These are phyloP conservation scores for Meta bourneti DNA, from an alignment of 2,888 invertebrate genomes.

Conservation along the genomic window DNA sequence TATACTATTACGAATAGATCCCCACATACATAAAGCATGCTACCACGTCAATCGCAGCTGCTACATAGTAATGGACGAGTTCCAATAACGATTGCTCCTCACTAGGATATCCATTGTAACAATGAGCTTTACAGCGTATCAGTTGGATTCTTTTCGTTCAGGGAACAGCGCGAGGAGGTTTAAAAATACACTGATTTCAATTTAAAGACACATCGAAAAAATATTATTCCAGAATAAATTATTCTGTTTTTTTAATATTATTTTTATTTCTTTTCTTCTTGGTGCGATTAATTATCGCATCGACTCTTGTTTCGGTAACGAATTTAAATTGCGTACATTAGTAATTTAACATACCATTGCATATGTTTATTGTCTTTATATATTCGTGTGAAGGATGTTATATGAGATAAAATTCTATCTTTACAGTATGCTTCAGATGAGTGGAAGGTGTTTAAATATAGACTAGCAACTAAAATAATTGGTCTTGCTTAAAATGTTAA, in stretches of 20 bases:
- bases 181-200: constrained; percentile 19
- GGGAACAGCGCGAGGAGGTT: neutral
- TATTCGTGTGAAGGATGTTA: too few relatives aligned
- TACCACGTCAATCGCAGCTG: constrained; percentile 54
- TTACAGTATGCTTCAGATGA: too few relatives aligned
- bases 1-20: constrained; percentile 38
- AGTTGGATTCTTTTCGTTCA: neutral
- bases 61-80: constrained; percentile 45
- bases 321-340: too few relatives aligned
- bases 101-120: neutral
- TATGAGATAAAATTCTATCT: too few relatives aligned
- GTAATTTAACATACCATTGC: too few relatives aligned
- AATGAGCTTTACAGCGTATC: constrained; percentile 31
- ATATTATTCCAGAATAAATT: constrained; percentile 19
- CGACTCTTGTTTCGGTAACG: too few relatives aligned
- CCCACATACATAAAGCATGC: constrained; percentile 24
- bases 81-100: constrained; percentile 56
- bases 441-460: too few relatives aligned
- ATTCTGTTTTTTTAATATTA: neutral
- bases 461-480: too few relatives aligned
- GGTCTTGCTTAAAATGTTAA: too few relatives aligned
- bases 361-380: too few relatives aligned
- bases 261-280: too few relatives aligned
- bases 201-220: constrained; percentile 14
- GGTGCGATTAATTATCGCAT: too few relatives aligned